phyloP scores from a whole-genome alignment of 1,140 invertebrate species.

The Nephila pilipes region DNA sequence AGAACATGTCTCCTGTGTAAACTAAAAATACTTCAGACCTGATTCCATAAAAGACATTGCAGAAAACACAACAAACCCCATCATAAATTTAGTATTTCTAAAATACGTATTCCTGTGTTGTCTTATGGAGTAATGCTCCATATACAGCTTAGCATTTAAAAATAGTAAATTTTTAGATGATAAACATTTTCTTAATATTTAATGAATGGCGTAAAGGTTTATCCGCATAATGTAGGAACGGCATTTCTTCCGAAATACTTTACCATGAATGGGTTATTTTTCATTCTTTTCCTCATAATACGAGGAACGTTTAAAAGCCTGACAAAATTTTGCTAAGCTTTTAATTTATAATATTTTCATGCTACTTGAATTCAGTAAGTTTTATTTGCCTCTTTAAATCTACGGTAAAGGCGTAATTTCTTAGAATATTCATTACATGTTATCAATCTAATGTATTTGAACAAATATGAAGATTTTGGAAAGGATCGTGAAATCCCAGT shows the following conservation, averaged over 20 bases:
- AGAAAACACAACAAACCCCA: not conserved
- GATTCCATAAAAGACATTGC: not conserved
- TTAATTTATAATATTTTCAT: too few species aligned
- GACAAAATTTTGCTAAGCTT: not conserved
- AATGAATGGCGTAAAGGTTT: not conserved
- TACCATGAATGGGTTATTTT: not conserved
- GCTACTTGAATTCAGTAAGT: too few species aligned
- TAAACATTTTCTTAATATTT: not conserved
- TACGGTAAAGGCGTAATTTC: too few species aligned
- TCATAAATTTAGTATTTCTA: not conserved
- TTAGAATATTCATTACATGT: too few species aligned
- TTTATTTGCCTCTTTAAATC: too few species aligned
- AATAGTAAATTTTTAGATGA: not conserved
- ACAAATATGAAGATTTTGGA: too few species aligned
- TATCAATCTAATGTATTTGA: too few species aligned
- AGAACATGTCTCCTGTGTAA: too few species aligned
- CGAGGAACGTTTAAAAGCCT: not conserved
- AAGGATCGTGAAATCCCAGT: too few species aligned
- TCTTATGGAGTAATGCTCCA: not conserved
- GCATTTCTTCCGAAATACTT: not conserved
- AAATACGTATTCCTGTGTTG: not conserved
- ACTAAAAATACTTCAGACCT: too few species aligned
- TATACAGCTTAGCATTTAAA: not conserved
- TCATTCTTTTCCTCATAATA: not conserved
- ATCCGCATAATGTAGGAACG: not conserved